Conservation (phyloP, 2,797 vertebrate species). For the Centroberyx gerrardi region DNA sequence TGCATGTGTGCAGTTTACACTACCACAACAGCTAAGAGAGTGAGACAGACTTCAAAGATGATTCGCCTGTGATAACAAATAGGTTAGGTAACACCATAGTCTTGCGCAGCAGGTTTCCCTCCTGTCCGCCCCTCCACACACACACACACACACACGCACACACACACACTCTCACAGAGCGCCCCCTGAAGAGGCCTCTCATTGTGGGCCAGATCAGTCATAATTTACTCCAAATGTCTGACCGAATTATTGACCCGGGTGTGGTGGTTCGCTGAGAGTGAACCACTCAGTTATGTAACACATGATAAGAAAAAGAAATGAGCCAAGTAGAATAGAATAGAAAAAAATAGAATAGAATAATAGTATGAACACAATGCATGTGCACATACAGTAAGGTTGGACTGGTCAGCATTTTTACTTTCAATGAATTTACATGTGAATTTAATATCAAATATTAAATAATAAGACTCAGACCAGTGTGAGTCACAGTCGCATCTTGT, state of each 20-base stretch:
- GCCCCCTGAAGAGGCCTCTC: constrained; percentile 17
- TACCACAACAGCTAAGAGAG: neutral
- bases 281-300: constrained; percentile 38
- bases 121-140: neutral
- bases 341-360: neutral
- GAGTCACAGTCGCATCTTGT: too few species aligned
- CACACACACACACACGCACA: constrained; percentile 14
- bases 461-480: too few species aligned
- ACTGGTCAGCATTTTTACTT: neutral
- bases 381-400: neutral
- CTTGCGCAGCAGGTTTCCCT: constrained; percentile 12
- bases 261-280: constrained; percentile 24
- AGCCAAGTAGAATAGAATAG: neutral
- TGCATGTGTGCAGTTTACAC: constrained; percentile 16
- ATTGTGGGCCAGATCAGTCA: constrained; percentile 25
- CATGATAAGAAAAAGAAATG: constrained; percentile 23
- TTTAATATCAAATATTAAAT: too few species aligned
- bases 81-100: constrained; percentile 13
- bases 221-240: constrained; percentile 63
- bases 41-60: constrained; percentile 44
- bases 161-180: constrained; percentile 23
- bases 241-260: constrained; percentile 38
- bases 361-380: neutral
- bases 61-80: constrained; percentile 33
- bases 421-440: too few species aligned